A percentile compares a stretch with the other conserved stretches of the same genome.
Evolutionary conservation across 1,140 invertebrate genomes (phyloP).

Genomic region (Trichoplusia ni): DNA sequence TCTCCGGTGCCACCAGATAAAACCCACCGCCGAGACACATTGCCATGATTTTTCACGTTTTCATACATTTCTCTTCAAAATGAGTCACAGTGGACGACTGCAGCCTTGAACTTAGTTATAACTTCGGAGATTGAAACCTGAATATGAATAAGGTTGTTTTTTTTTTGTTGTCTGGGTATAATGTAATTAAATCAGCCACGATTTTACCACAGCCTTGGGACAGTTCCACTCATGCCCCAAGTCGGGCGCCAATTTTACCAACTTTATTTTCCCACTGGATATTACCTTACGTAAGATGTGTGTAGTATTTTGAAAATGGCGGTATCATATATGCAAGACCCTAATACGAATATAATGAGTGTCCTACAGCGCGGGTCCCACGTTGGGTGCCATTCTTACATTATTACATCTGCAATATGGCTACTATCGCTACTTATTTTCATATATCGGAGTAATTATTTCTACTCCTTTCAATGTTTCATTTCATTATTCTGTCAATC

Average conservation of each 20-base stretch:
- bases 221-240: too few relatives aligned
- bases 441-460: conserved; percentile 23
- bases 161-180: not conserved
- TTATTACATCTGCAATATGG: conserved; percentile 23
- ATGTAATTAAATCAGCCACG: not conserved
- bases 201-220: too few relatives aligned
- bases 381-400: conserved; percentile 20
- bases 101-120: not conserved
- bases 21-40: not conserved
- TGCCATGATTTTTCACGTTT: conserved; percentile 9
- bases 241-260: not conserved
- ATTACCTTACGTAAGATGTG: not conserved
- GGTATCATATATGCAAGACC: conserved; percentile 8
- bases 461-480: not conserved
- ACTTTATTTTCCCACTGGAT: not conserved
- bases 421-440: conserved; percentile 13
- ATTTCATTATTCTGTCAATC: not conserved
- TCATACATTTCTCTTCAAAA: conserved; percentile 15
- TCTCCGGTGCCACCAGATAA: conserved; percentile 25
- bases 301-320: conserved; percentile 5
- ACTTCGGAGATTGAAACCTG: conserved; percentile 3
- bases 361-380: not conserved
- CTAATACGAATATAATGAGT: conserved; percentile 27
- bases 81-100: not conserved
- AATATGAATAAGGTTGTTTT: not conserved